Percentiles rank a stretch among this genome's conserved stretches.
phyloP scores from a whole-genome alignment of 2,797 vertebrate genomes.

The Hyperoplus immaculatus region DNA sequence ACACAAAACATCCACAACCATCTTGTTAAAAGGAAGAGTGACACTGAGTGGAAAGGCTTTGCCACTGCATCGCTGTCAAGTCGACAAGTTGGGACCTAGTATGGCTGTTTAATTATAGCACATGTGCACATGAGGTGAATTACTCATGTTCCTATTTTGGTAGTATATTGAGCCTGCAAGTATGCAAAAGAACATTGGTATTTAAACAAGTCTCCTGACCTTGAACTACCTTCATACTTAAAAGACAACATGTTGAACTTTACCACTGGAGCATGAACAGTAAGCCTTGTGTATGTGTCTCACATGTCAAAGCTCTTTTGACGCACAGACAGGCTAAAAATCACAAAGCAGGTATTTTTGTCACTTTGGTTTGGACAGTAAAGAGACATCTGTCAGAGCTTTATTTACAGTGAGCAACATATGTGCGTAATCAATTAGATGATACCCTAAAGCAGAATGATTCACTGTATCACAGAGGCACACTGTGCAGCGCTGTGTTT shows the following conservation, averaged over 20 bases:
- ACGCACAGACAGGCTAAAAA: background rate
- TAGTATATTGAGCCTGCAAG: background rate
- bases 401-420: background rate
- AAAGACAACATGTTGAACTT: slow-evolving; percentile 5
- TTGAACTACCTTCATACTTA: background rate
- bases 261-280: slow-evolving; percentile 26
- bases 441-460: background rate
- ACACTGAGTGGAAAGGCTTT: slow-evolving; percentile 52
- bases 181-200: background rate
- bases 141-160: background rate
- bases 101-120: background rate
- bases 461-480: background rate
- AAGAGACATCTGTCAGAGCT: background rate
- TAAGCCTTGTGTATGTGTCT: slow-evolving; percentile 13
- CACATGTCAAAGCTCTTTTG: slow-evolving; percentile 4
- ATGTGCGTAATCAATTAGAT: background rate
- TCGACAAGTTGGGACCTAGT: background rate
- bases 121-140: background rate
- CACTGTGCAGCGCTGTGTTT: background rate
- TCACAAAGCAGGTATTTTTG: background rate
- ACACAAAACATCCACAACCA: background rate
- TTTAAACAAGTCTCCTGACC: slow-evolving; percentile 16
- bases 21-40: slow-evolving; percentile 40
- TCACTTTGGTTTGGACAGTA: background rate
- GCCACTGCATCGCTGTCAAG: slow-evolving; percentile 33